A percentile compares a stretch with the other conserved stretches of the same genome.
These are phyloP conservation scores for Carcina quercana DNA, from an alignment of 2,888 invertebrate genomes.

Conservation along the genomic window DNA sequence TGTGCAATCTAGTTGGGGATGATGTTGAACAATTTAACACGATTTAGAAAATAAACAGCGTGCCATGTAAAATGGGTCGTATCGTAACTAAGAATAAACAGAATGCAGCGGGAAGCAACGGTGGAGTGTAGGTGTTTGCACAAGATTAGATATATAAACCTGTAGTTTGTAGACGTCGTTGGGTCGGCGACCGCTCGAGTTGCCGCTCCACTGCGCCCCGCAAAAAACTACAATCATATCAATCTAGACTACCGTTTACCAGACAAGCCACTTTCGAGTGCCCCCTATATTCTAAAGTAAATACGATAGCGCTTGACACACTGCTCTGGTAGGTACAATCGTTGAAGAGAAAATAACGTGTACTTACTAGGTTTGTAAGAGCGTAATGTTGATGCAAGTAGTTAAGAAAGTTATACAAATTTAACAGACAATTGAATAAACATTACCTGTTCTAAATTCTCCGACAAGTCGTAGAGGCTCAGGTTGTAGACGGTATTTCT, in stretches of 20 bases:
- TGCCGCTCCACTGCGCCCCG: slow-evolving; percentile 10
- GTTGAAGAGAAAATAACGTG: too few species aligned
- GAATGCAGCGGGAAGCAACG: slow-evolving; percentile 33
- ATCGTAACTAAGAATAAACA: slow-evolving; percentile 53
- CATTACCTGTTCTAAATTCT: slow-evolving; percentile 82
- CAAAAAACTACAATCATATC: slow-evolving; percentile 26
- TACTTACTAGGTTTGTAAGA: too few species aligned
- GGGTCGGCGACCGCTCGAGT: slow-evolving; percentile 18
- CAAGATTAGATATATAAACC: slow-evolving; percentile 52
- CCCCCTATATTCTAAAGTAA: slow-evolving; percentile 17
- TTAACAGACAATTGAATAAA: slow-evolving; percentile 15
- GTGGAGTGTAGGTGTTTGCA: slow-evolving; percentile 39
- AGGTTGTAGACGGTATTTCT: slow-evolving; percentile 95
- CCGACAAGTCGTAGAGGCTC: slow-evolving; percentile 87
- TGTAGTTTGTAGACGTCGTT: slow-evolving; percentile 29
- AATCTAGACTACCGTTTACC: slow-evolving; percentile 25
- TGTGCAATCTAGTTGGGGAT: slow-evolving; percentile 14
- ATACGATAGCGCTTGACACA: slow-evolving; percentile 5
- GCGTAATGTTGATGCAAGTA: too few species aligned
- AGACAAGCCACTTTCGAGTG: slow-evolving; percentile 19
- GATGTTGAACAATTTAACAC: slow-evolving; percentile 29
- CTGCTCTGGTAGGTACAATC: too few species aligned
- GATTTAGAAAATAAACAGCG: slow-evolving; percentile 38
- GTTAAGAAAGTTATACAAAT: neutral
- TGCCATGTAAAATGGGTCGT: slow-evolving; percentile 37